Percentiles rank a stretch among this genome's conserved stretches.
These are phyloP conservation scores for Platorchestia sp. DNA, from an alignment of 1,140 invertebrate species.

Conservation along the genomic window DNA sequence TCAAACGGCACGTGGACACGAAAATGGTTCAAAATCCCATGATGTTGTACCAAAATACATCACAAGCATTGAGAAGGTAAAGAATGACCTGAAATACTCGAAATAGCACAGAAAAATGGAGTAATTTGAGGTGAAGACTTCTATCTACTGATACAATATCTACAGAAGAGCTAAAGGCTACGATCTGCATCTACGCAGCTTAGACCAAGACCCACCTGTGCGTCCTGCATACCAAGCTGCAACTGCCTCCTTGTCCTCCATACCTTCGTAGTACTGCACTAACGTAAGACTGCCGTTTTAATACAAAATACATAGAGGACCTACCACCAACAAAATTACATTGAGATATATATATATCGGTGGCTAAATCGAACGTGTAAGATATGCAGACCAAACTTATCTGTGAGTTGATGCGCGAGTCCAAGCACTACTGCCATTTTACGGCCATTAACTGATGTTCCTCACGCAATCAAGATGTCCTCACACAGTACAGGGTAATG, in stretches of 20 bases:
- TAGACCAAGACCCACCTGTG: background rate
- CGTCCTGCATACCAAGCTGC: background rate
- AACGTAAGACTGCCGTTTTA: background rate
- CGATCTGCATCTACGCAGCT: background rate
- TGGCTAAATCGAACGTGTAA: background rate
- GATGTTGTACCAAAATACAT: background rate
- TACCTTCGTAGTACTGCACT: background rate
- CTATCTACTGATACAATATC: background rate
- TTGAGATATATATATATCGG: background rate
- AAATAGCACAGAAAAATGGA: background rate
- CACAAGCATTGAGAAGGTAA: background rate
- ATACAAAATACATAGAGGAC: background rate
- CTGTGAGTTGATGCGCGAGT: background rate
- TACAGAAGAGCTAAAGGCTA: background rate
- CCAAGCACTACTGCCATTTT: background rate
- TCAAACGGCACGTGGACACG: background rate
- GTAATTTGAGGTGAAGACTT: background rate
- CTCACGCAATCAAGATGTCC: too few relatives aligned
- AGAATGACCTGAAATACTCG: background rate
- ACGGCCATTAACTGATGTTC: background rate
- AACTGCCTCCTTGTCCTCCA: background rate
- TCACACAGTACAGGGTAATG: too few relatives aligned
- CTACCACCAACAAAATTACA: background rate
- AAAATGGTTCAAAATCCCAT: background rate
- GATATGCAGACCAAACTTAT: background rate